phyloP scores from a whole-genome alignment of 2,113 vertebrate genomes.

The Bungarus multicinctus region DNA sequence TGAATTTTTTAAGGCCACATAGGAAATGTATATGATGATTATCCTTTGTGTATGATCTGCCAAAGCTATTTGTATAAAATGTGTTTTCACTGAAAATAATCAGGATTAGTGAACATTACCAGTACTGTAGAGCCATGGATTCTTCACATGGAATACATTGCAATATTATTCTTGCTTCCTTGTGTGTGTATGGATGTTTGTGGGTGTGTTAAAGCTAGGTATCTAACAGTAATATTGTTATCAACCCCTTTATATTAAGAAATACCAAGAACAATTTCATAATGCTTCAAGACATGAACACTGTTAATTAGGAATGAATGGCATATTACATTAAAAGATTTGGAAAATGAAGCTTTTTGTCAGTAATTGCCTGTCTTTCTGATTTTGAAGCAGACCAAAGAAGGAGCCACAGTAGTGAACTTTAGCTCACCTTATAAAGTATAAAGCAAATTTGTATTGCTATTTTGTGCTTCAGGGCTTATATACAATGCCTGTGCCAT shows the following conservation, averaged over 20 bases:
- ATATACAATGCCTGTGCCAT: neutral
- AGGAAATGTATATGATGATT: neutral
- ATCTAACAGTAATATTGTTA: conserved; percentile 53
- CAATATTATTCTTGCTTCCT: conserved; percentile 17
- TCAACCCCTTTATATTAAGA: conserved; percentile 56
- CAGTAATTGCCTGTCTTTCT: conserved; percentile 67
- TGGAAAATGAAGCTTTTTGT: conserved; percentile 65
- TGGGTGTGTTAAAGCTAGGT: conserved; percentile 17
- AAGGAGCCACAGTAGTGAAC: conserved; percentile 61
- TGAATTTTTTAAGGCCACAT: neutral
- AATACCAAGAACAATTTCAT: conserved; percentile 54
- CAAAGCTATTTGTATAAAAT: neutral
- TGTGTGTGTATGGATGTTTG: neutral
- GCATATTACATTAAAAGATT: conserved; percentile 63
- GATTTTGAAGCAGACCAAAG: conserved; percentile 62
- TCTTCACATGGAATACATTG: neutral
- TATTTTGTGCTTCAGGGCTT: neutral
- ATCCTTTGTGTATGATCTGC: neutral
- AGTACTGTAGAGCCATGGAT: neutral
- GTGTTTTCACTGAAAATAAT: conserved; percentile 13
- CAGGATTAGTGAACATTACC: neutral
- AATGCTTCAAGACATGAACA: conserved; percentile 61
- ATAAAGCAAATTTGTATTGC: neutral
- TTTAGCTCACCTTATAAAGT: conserved; percentile 58
- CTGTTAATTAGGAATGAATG: conserved; percentile 68